Percentiles rank a stretch among this genome's conserved stretches.
phyloP scores from a whole-genome alignment of 2,888 invertebrate species.

The Tridacna crocea region DNA sequence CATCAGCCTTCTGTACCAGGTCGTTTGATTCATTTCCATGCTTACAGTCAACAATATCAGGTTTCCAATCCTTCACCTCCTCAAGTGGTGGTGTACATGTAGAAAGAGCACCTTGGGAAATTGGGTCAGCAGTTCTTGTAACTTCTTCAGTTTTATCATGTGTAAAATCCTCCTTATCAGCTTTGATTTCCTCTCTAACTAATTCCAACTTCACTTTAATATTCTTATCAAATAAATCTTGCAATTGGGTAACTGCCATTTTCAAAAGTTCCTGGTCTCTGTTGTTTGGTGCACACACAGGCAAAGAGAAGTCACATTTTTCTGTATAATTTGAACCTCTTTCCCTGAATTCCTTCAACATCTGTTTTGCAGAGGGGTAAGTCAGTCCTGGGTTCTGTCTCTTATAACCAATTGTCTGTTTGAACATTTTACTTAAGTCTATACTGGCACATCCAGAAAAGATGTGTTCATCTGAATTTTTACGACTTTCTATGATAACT shows the following conservation, averaged over 20 bases:
- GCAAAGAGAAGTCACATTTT: background rate
- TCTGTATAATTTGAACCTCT: background rate
- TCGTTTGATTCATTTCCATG: background rate
- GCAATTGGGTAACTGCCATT: conserved; percentile 28
- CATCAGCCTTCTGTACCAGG: background rate
- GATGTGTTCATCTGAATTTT: background rate
- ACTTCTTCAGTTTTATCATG: background rate
- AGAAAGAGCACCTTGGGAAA: background rate
- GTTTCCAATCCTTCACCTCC: background rate
- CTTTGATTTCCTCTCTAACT: background rate
- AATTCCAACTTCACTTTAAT: background rate
- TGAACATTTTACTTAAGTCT: conserved; percentile 35
- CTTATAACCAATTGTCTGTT: conserved; percentile 47
- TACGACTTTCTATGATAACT: no score
- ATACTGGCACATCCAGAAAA: conserved; percentile 3
- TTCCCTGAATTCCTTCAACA: conserved; percentile 26
- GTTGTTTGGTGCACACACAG: background rate
- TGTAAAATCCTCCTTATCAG: background rate
- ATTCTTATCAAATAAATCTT: conserved; percentile 42
- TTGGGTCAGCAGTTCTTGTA: background rate
- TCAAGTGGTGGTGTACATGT: background rate
- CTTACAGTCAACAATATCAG: background rate
- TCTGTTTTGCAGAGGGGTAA: conserved; percentile 43
- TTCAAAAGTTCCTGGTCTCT: conserved; percentile 18
- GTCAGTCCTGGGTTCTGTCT: conserved; percentile 36